phyloP scores from a whole-genome alignment of 2,888 invertebrate genomes.

The Ichneumoninae sp. region DNA sequence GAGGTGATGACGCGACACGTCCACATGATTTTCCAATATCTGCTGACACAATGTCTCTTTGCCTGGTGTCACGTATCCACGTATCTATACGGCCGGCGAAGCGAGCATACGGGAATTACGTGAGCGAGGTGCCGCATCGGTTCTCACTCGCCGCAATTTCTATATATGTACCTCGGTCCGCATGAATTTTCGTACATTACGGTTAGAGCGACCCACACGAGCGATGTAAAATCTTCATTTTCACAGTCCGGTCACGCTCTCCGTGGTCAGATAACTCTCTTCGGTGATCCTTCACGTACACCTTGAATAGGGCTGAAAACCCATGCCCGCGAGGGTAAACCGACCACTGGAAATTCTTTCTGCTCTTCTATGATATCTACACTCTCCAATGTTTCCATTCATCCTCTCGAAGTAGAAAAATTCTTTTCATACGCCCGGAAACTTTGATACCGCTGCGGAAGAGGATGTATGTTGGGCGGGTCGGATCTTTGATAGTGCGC shows the following conservation, averaged over 20 bases:
- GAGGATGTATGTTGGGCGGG: background rate
- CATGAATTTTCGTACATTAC: conserved; percentile 56
- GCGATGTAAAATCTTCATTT: conserved; percentile 25
- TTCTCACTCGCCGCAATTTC: conserved; percentile 32
- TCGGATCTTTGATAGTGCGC: background rate
- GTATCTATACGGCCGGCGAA: conserved; percentile 15
- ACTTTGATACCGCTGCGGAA: background rate
- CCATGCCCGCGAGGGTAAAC: background rate
- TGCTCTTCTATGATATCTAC: background rate
- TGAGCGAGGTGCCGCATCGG: conserved; percentile 35
- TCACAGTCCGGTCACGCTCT: conserved; percentile 41
- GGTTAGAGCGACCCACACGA: background rate
- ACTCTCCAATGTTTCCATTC: conserved; percentile 3
- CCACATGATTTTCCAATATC: conserved; percentile 51
- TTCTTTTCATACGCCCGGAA: background rate
- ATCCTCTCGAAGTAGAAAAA: background rate
- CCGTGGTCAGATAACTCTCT: conserved; percentile 39
- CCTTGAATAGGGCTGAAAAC: conserved; percentile 18
- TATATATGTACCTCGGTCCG: conserved; percentile 13
- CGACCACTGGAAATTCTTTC: background rate
- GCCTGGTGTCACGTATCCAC: conserved; percentile 31
- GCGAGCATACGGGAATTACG: conserved; percentile 27
- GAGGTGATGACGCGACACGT: conserved; percentile 18
- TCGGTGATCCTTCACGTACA: background rate
- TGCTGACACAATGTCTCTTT: conserved; percentile 39